These are phyloP conservation scores for Drosophila grimshawi DNA, from an alignment of 1,140 invertebrate species.

Conservation along the genomic window DNA sequence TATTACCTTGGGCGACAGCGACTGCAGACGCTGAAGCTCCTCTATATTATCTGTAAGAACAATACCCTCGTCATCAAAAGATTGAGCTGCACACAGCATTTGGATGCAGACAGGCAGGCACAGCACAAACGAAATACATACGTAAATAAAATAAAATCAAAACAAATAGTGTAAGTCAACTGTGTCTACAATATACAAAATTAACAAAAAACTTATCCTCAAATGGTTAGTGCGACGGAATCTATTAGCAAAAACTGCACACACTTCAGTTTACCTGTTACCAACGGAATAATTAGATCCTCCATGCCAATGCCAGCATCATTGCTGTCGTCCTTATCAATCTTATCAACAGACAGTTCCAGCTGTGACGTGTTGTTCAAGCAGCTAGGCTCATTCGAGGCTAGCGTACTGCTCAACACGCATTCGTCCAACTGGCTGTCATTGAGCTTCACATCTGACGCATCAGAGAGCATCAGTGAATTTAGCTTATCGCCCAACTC, in stretches of 20 bases:
- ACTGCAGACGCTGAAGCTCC: slow-evolving; percentile 44
- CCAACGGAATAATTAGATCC: slow-evolving; percentile 21
- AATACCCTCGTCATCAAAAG: slow-evolving; percentile 78
- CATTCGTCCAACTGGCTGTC: slow-evolving; percentile 1
- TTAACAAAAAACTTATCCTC: slow-evolving; percentile 72
- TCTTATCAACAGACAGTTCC: not conserved
- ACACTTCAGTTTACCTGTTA: slow-evolving; percentile 61
- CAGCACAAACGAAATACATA: slow-evolving; percentile 47
- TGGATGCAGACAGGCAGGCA: slow-evolving; percentile 49
- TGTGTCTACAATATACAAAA: slow-evolving; percentile 46
- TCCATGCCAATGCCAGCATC: slow-evolving; percentile 64
- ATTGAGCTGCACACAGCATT: slow-evolving; percentile 58
- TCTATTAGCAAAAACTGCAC: slow-evolving; percentile 2
- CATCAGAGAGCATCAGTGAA: not conserved
- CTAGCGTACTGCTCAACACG: slow-evolving; percentile 46
- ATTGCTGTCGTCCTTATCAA: not conserved
- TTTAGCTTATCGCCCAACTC: slow-evolving; percentile 31
- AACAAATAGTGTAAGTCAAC: slow-evolving; percentile 57
- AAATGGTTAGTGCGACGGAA: slow-evolving; percentile 18
- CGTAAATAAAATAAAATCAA: slow-evolving; percentile 47
- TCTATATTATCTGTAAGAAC: slow-evolving; percentile 71
- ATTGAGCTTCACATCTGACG: not conserved
- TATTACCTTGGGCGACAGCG: slow-evolving; percentile 55
- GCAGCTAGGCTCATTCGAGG: slow-evolving; percentile 47
- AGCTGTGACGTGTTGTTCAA: slow-evolving; percentile 33